phyloP scores from a whole-genome alignment of 2,888 invertebrate genomes.

The Priocnemis perturbator region DNA sequence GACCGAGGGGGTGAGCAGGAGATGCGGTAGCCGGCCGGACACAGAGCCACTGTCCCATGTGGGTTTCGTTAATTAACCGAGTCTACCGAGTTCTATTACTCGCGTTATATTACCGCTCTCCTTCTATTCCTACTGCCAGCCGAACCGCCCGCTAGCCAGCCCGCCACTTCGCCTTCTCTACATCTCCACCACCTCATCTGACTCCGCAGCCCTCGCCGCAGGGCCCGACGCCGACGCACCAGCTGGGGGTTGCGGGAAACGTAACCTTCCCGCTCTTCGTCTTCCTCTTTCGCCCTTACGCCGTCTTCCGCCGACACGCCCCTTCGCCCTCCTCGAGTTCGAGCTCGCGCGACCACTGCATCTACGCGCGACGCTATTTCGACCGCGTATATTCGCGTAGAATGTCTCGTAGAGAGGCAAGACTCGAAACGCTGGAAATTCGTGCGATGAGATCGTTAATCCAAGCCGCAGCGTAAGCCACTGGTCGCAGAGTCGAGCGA shows the following conservation, averaged over 20 bases:
- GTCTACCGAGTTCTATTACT: slow-evolving; percentile 63
- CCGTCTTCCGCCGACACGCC: neutral
- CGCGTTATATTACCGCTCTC: slow-evolving; percentile 47
- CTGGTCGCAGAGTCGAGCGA: too few relatives aligned
- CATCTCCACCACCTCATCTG: slow-evolving; percentile 24
- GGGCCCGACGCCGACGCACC: slow-evolving; percentile 42
- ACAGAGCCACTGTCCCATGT: slow-evolving; percentile 65
- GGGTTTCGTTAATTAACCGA: slow-evolving; percentile 72
- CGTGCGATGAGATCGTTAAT: too few relatives aligned
- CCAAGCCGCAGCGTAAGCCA: too few relatives aligned
- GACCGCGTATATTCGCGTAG: slow-evolving; percentile 14
- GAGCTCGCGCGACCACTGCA: slow-evolving; percentile 36
- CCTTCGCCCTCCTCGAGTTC: neutral
- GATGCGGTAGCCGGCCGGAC: slow-evolving; percentile 45
- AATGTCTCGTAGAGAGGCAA: slow-evolving; percentile 11
- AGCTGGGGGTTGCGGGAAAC: slow-evolving; percentile 46
- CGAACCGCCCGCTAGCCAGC: neutral
- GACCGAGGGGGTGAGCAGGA: slow-evolving; percentile 38
- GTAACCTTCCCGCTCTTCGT: slow-evolving; percentile 2
- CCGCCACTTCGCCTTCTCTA: slow-evolving; percentile 5
- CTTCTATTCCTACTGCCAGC: slow-evolving; percentile 4
- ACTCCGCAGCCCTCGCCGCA: slow-evolving; percentile 31
- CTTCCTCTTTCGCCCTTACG: neutral
- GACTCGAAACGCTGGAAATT: too few relatives aligned
- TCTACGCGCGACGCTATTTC: slow-evolving; percentile 27